Percentiles rank a stretch among this genome's conserved stretches.
Conservation (phyloP, 2,113 vertebrate genomes). For the Plecturocebus donacophilus region DNA sequence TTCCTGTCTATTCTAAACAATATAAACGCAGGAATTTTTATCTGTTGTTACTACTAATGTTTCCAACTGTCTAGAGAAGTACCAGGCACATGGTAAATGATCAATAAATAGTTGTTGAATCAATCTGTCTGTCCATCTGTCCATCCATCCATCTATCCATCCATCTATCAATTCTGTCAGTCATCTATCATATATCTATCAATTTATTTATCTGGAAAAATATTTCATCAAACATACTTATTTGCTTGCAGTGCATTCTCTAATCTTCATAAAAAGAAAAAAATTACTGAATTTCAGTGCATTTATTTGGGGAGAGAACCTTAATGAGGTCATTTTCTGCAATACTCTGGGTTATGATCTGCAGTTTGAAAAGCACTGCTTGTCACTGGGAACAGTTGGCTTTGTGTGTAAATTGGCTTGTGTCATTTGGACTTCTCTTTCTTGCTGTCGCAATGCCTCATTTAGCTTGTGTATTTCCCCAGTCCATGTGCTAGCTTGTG, state of each 20-base stretch:
- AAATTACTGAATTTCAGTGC: constrained; percentile 7
- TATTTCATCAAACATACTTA: neutral
- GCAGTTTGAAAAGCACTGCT: constrained; percentile 20
- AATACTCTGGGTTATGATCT: neutral
- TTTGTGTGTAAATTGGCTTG: constrained; percentile 23
- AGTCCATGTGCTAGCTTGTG: neutral
- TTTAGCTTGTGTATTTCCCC: neutral
- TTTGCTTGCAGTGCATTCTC: neutral
- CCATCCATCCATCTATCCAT: neutral
- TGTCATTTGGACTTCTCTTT: neutral
- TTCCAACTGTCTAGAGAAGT: neutral
- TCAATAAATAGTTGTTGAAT: neutral
- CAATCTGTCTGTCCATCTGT: neutral
- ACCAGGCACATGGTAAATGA: neutral
- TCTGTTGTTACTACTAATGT: neutral
- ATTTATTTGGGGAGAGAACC: neutral
- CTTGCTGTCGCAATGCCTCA: neutral
- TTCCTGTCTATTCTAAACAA: neutral
- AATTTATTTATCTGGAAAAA: neutral
- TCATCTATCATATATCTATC: neutral
- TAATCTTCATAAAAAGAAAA: constrained; percentile 21
- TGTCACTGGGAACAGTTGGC: neutral
- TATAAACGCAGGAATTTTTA: neutral
- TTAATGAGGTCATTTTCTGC: neutral
- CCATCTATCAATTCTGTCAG: neutral